phyloP scores from a whole-genome alignment of 2,113 vertebrate genomes.

The Atractosteus spatula region DNA sequence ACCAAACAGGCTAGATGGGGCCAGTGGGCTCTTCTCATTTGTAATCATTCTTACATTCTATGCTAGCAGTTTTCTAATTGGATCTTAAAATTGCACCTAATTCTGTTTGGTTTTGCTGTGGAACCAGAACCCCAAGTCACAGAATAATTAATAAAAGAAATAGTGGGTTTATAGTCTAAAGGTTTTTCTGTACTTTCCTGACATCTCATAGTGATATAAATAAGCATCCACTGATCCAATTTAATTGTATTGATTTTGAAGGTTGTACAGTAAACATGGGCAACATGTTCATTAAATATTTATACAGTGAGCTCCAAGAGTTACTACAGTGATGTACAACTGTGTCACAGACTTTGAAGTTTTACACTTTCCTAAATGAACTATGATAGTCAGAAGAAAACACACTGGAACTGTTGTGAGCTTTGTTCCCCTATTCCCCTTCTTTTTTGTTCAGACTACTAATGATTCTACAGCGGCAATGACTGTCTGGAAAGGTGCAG shows the following conservation, averaged over 20 bases:
- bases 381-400: background rate
- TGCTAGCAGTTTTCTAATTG: no score
- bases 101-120: no score
- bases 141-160: no score
- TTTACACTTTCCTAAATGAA: background rate
- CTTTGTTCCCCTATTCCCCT: background rate
- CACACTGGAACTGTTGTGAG: background rate
- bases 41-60: no score
- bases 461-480: constrained; percentile 3
- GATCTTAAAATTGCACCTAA: no score
- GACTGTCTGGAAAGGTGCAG: background rate
- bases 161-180: no score
- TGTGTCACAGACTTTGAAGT: background rate
- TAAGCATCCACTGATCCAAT: background rate
- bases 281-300: constrained; percentile 6
- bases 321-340: background rate
- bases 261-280: background rate
- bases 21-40: no score
- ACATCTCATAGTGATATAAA: background rate
- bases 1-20: no score
- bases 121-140: no score
- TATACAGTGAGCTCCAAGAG: background rate
- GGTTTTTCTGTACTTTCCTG: no score
- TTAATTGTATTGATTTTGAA: background rate
- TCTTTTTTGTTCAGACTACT: background rate